A percentile compares a stretch with the other conserved stretches of the same genome.
Conservation (phyloP, 2,888 invertebrate genomes). For the Hypolimnas misippus region DNA sequence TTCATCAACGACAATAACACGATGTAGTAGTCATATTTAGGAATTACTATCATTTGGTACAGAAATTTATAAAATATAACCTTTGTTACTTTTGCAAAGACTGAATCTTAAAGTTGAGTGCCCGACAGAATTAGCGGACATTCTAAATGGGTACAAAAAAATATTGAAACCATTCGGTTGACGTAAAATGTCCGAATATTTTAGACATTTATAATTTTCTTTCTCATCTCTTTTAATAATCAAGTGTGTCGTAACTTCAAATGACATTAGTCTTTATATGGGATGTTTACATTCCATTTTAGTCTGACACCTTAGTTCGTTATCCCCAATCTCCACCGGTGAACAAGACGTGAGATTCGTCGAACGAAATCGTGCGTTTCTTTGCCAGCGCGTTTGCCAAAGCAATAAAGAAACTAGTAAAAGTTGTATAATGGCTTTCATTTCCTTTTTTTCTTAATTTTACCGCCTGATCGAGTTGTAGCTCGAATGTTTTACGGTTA, state of each 20-base stretch:
- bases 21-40: not conserved
- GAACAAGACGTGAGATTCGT: constrained; percentile 48
- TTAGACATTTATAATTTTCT: constrained; percentile 69
- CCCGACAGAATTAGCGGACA: constrained; percentile 66
- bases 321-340: constrained; percentile 56
- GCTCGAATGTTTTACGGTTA: constrained; percentile 26
- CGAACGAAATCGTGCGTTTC: constrained; percentile 68
- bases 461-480: constrained; percentile 32
- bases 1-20: not conserved
- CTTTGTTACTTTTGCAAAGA: constrained; percentile 8
- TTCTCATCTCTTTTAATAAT: constrained; percentile 60
- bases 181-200: constrained; percentile 73
- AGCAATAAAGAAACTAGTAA: constrained; percentile 72
- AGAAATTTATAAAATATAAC: not conserved
- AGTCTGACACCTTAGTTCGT: constrained; percentile 50
- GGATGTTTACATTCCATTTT: constrained; percentile 58
- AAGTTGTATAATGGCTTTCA: constrained; percentile 50
- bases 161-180: constrained; percentile 69
- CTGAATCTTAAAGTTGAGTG: constrained; percentile 64
- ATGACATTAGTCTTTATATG: constrained; percentile 59
- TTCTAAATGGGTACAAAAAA: constrained; percentile 70
- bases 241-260: constrained; percentile 53
- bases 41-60: too few relatives aligned
- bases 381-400: constrained; percentile 68
- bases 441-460: constrained; percentile 40